Percentiles rank a stretch among this genome's conserved stretches.
Evolutionary conservation across 1,140 invertebrate species (phyloP).

Genomic region (Geopemphigus sp.): DNA sequence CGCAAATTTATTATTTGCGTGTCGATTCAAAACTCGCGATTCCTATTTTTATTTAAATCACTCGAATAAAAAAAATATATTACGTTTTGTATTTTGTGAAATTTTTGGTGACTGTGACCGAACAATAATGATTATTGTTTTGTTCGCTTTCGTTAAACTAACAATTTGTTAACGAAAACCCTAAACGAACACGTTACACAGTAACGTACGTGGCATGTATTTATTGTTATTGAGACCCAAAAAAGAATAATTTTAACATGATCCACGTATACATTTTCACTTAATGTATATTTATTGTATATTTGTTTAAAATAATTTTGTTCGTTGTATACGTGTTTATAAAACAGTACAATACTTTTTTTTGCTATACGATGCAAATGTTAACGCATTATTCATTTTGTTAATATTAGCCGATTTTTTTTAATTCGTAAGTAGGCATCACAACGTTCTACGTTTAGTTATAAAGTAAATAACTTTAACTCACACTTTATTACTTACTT

Average conservation of each 20-base stretch:
- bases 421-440: constrained; percentile 16
- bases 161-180: too few species aligned
- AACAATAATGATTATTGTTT: too few species aligned
- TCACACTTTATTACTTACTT: not conserved
- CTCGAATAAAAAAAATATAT: too few species aligned
- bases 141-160: too few species aligned
- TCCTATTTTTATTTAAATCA: too few species aligned
- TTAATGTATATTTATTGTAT: not conserved
- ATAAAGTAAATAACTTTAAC: not conserved
- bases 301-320: constrained; percentile 21
- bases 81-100: too few species aligned
- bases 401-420: constrained; percentile 17
- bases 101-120: too few species aligned
- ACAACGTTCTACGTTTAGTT: not conserved
- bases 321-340: constrained; percentile 13
- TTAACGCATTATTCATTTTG: constrained; percentile 14
- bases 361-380: not conserved
- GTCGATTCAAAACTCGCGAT: not conserved
- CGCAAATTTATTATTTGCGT: too few species aligned
- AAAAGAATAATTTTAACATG: too few species aligned
- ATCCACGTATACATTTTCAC: not conserved
- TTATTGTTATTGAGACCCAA: too few species aligned
- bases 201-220: too few species aligned
- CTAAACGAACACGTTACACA: too few species aligned
- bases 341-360: not conserved